Evolutionary conservation across 2,888 invertebrate species (phyloP).

Genomic region (Zeuzera pyrina): DNA sequence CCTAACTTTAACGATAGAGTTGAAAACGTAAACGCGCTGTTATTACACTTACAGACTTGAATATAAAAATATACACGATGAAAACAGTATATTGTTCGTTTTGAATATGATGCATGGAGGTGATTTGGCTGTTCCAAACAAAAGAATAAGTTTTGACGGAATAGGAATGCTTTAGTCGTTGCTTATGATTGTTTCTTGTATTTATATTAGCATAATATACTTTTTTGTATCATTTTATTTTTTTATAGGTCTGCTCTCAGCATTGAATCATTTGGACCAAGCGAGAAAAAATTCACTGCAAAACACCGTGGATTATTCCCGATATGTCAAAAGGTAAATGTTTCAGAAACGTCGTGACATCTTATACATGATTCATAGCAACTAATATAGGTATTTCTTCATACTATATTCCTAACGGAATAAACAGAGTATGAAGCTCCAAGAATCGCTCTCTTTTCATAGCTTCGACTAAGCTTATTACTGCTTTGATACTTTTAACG

Average conservation of each 20-base stretch:
- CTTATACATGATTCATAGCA: no score
- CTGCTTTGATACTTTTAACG: no score
- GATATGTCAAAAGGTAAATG: slow-evolving; percentile 84
- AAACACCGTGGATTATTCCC: slow-evolving; percentile 87
- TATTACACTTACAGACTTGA: slow-evolving; percentile 28
- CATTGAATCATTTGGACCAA: slow-evolving; percentile 64
- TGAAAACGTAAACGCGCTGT: slow-evolving; percentile 37
- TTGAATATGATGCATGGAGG: slow-evolving; percentile 62
- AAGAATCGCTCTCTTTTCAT: background rate
- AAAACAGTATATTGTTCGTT: slow-evolving; percentile 61
- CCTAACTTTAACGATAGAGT: slow-evolving; percentile 27
- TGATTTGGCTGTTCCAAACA: slow-evolving; percentile 67
- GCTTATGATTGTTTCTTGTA: slow-evolving; percentile 54
- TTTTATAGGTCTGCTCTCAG: slow-evolving; percentile 58
- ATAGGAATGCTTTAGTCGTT: slow-evolving; percentile 55
- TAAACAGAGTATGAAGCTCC: background rate
- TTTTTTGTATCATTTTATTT: slow-evolving; percentile 26
- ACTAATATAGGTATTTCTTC: no score
- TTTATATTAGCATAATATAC: slow-evolving; percentile 50
- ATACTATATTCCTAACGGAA: background rate
- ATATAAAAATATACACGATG: slow-evolving; percentile 48
- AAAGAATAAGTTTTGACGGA: slow-evolving; percentile 63
- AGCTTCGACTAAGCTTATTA: no score
- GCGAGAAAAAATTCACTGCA: slow-evolving; percentile 73
- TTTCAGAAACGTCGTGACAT: background rate